Conservation (phyloP, 2,888 invertebrate genomes). For the Leptinotarsa juncta region DNA sequence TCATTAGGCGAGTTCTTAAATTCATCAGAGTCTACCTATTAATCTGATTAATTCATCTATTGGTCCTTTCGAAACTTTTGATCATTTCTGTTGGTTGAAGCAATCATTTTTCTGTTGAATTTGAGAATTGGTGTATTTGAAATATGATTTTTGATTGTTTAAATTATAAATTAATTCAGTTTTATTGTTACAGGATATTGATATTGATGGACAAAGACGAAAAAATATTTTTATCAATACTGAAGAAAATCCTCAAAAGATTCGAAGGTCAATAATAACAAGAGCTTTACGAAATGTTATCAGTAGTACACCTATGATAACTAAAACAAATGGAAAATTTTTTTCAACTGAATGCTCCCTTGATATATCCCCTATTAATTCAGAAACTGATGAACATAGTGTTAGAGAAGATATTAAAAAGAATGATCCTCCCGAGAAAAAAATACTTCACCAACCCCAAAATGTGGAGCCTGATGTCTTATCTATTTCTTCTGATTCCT, state of each 20-base stretch:
- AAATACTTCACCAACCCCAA: background rate
- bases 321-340: background rate
- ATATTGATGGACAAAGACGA: conserved; percentile 1
- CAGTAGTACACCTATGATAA: conserved; percentile 22
- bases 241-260: conserved; percentile 13
- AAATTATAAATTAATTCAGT: too few species aligned
- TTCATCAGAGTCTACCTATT: background rate
- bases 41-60: too few species aligned
- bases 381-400: background rate
- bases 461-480: background rate
- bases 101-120: too few species aligned
- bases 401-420: background rate
- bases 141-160: too few species aligned
- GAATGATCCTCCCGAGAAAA: background rate
- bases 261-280: conserved; percentile 17
- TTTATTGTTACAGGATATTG: conserved; percentile 16
- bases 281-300: conserved; percentile 14
- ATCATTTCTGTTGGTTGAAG: too few species aligned
- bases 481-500: conserved; percentile 16
- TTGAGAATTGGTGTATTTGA: too few species aligned
- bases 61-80: too few species aligned
- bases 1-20: too few species aligned
- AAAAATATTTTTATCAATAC: conserved; percentile 11
- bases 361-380: conserved; percentile 20
- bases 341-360: conserved; percentile 14